Evolutionary conservation across 2,797 vertebrate genomes (phyloP).

Genomic region (Pteropus rufus): DNA sequence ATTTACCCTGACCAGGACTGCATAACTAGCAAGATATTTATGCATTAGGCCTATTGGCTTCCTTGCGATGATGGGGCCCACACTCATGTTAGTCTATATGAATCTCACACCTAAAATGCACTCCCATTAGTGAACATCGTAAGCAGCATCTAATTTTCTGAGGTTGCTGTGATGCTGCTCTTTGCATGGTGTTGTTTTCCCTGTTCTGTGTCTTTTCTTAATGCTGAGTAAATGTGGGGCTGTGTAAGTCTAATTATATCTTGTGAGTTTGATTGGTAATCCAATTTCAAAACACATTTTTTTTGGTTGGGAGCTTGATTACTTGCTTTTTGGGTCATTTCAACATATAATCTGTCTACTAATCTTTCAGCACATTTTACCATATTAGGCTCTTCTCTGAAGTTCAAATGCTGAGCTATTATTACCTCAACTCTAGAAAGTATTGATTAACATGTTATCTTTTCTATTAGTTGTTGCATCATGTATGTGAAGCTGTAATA

Average conservation of each 20-base stretch:
- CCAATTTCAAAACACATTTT: background rate
- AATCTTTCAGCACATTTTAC: background rate
- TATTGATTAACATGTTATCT: background rate
- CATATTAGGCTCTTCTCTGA: background rate
- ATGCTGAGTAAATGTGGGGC: background rate
- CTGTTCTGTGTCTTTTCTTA: background rate
- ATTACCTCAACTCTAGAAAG: background rate
- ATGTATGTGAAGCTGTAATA: background rate
- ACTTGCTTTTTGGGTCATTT: background rate
- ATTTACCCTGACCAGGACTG: background rate
- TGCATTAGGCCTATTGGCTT: background rate
- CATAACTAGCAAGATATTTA: background rate
- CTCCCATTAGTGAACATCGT: fast-evolving
- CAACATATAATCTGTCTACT: background rate
- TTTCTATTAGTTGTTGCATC: background rate
- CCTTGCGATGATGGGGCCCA: background rate
- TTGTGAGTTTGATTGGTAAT: background rate
- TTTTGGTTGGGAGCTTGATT: background rate
- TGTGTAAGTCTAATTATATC: background rate
- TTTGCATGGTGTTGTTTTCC: background rate
- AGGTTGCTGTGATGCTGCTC: background rate
- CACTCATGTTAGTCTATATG: background rate
- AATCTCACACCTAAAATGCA: background rate
- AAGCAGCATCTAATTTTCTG: background rate
- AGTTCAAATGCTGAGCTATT: background rate